Percentiles rank a stretch among this genome's conserved stretches.
Evolutionary conservation across 2,888 invertebrate genomes (phyloP).

Genomic region (Pammene fasciana): DNA sequence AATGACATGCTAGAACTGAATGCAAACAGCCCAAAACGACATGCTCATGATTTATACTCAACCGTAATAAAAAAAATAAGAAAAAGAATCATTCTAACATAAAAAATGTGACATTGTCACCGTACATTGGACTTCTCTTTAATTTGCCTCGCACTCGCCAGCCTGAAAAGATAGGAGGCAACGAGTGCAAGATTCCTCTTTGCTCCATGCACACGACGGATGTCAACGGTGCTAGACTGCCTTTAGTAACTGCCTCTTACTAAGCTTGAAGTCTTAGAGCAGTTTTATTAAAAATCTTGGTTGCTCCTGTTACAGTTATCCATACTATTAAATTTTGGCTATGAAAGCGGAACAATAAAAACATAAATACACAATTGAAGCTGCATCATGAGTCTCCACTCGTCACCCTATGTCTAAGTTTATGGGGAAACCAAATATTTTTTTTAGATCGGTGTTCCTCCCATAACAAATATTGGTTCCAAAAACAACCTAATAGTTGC

Average conservation of each 20-base stretch:
- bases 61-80: neutral
- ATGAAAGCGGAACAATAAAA: too few relatives aligned
- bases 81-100: neutral
- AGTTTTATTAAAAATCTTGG: neutral
- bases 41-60: too few relatives aligned
- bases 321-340: too few relatives aligned
- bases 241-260: constrained; percentile 11
- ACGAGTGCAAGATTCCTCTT: constrained; percentile 39
- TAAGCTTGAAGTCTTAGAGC: neutral
- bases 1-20: too few relatives aligned
- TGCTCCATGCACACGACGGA: constrained; percentile 33
- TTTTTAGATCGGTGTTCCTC: too few relatives aligned
- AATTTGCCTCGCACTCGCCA: constrained; percentile 41
- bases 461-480: too few relatives aligned
- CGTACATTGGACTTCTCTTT: constrained; percentile 35
- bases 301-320: neutral
- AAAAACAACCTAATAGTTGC: too few relatives aligned
- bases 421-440: too few relatives aligned
- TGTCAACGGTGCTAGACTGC: constrained; percentile 26
- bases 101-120: constrained; percentile 23
- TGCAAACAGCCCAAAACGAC: too few relatives aligned
- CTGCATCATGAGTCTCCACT: too few relatives aligned
- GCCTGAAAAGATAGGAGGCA: constrained; percentile 39
- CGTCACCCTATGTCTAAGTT: too few relatives aligned
- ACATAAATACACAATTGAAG: too few relatives aligned